Conservation (phyloP, 2,113 vertebrate species). For the Nestor notabilis region DNA sequence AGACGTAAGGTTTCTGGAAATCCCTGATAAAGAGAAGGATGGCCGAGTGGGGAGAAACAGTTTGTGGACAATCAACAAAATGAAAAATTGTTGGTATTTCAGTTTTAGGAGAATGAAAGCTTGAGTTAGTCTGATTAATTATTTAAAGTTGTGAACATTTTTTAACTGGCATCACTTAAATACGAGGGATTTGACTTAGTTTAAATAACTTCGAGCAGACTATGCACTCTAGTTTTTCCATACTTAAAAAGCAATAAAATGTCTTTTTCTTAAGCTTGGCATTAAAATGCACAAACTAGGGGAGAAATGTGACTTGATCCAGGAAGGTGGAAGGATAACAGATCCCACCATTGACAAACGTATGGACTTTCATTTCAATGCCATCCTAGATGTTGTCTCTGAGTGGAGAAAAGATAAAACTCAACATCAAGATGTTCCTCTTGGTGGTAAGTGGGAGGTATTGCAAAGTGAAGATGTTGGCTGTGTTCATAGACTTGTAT, state of each 20-base stretch:
- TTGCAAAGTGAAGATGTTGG: background rate
- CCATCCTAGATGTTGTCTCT: constrained; percentile 96
- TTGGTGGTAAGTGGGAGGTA: constrained; percentile 84
- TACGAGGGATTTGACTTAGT: background rate
- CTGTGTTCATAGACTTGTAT: background rate
- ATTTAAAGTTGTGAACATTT: background rate
- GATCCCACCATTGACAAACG: constrained; percentile 95
- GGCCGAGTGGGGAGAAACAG: background rate
- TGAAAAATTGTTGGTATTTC: background rate
- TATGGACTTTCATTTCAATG: constrained; percentile 99
- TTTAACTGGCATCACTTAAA: background rate
- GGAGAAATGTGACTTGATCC: constrained; percentile 94
- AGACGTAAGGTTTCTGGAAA: background rate
- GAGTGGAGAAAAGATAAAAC: constrained; percentile 98
- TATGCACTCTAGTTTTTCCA: background rate
- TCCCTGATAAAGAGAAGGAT: background rate
- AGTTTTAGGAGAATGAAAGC: background rate
- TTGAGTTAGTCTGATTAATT: background rate
- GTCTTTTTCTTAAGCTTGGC: constrained; percentile 84
- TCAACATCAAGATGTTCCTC: constrained; percentile 89
- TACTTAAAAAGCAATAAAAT: constrained; percentile 65
- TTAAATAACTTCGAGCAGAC: background rate
- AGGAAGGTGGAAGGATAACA: constrained; percentile 91
- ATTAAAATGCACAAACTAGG: constrained; percentile 94
- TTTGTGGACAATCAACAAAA: background rate